Evolutionary conservation across 2,113 vertebrate genomes (phyloP).

Genomic region (Clarias macrocephalus): DNA sequence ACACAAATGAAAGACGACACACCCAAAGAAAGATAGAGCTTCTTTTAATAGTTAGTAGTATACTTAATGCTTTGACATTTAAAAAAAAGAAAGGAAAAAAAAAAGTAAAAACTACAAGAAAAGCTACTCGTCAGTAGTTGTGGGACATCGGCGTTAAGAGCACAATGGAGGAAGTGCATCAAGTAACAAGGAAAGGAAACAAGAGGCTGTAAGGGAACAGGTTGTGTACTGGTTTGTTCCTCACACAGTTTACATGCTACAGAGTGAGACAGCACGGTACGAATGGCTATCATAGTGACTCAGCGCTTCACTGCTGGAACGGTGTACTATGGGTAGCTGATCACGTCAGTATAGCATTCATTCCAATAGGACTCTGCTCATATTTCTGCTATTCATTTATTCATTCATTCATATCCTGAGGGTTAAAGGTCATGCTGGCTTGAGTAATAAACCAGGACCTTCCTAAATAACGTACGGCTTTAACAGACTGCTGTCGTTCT

Average conservation of each 20-base stretch:
- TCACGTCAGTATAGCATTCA: constrained; percentile 26
- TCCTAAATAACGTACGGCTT: constrained; percentile 12
- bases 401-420: constrained; percentile 52
- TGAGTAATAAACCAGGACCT: constrained; percentile 36
- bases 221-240: constrained; percentile 42
- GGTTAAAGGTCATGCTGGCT: constrained; percentile 40
- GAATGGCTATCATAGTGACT: constrained; percentile 31
- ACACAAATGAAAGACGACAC: constrained; percentile 10
- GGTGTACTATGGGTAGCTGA: constrained; percentile 33
- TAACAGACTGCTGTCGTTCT: constrained; percentile 2
- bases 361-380: constrained; percentile 25
- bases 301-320: constrained; percentile 21
- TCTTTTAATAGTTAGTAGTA: constrained; percentile 54
- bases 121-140: constrained; percentile 62
- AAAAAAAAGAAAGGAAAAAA: constrained; percentile 32
- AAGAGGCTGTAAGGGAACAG: constrained; percentile 43
- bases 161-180: constrained; percentile 62
- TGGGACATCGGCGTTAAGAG: constrained; percentile 70
- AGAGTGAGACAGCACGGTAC: constrained; percentile 43
- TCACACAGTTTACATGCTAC: constrained; percentile 49
- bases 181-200: constrained; percentile 49
- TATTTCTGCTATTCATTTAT: constrained; percentile 20
- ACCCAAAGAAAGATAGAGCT: constrained; percentile 51
- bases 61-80: constrained; percentile 55
- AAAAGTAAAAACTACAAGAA: constrained; percentile 49